A percentile compares a stretch with the other conserved stretches of the same genome.
phyloP scores from a whole-genome alignment of 30 jellyfish, hydroid and myxozoan genomes.

The Nemopilema nomurai region DNA sequence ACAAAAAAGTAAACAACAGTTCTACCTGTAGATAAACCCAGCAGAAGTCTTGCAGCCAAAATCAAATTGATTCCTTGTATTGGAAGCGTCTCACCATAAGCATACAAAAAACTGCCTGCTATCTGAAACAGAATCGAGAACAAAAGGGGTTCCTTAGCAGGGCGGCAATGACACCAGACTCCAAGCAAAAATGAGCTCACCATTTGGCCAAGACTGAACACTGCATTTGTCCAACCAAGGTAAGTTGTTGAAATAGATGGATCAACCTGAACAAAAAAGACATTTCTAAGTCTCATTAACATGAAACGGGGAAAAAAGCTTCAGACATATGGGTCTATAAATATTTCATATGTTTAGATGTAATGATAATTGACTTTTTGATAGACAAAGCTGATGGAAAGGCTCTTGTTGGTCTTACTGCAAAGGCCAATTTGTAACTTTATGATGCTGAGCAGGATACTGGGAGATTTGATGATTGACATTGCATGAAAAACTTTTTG shows the following conservation, averaged over 20 bases:
- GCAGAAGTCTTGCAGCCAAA: slow-evolving; percentile 44
- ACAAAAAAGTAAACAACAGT: no score
- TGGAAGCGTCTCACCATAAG: slow-evolving; percentile 55
- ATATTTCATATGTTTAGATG: no score
- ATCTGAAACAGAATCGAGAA: slow-evolving; percentile 40
- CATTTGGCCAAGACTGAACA: slow-evolving; percentile 57
- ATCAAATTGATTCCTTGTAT: slow-evolving; percentile 47
- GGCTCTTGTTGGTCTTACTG: no score
- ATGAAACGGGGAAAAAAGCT: no score
- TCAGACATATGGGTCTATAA: no score
- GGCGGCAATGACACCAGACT: slow-evolving; percentile 43
- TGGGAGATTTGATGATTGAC: no score
- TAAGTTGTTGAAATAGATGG: slow-evolving; percentile 25
- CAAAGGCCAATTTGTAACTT: no score
- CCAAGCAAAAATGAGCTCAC: slow-evolving; percentile 46
- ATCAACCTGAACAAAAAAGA: slow-evolving; percentile 29
- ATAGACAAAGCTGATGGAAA: no score
- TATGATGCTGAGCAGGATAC: no score
- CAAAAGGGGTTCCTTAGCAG: slow-evolving; percentile 63
- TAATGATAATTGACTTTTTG: no score
- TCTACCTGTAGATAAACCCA: slow-evolving; percentile 81
- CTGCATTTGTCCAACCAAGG: slow-evolving; percentile 76
- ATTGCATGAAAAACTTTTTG: no score
- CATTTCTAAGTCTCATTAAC: no score
- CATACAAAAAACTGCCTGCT: slow-evolving; percentile 59